Base-by-base conservation (phyloP, 2,797 vertebrate species). In the Rousettus madagascariensis region DNA sequence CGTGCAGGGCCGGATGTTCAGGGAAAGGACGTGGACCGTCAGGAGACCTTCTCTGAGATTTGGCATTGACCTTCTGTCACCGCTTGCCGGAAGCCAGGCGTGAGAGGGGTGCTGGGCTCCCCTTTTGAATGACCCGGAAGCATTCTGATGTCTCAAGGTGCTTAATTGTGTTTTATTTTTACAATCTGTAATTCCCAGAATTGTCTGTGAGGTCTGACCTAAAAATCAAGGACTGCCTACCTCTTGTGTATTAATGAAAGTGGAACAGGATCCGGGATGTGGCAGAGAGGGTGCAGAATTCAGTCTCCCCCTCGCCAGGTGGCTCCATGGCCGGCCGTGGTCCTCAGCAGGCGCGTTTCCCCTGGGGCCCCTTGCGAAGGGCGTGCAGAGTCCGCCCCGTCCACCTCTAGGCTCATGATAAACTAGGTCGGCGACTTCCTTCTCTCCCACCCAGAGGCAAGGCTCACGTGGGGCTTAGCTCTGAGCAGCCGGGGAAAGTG, bases 401-500 rank as follows among this genome's bases (percentile, higher is more conserved):
- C 51, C 92, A 33, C 15, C 19, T 41, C 63, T 13, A 77, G 59
- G 82, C 78, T 90, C 79, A 55, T 46, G 55, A 61, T 89, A 86
- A 94, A 36, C 71, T 74, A 49, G 78, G 24, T 57, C 51, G 49
- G 85, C 15, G 72, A 93, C 86, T 96, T 78, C 93, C 68, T 85
- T 91, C n/a, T 46, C 69, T n/a, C 55, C 86, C 2, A 19, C 7
- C 36, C 12, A 4, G 8, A 72, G 87, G 84, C 94, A 57, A 72
- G 87, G 43, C 80, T 96, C 90, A 71, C 0, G 0, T 68, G 63
- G 68, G 90, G 46, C 61, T 96, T 90, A 91, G 49, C 28, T 79
- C 68, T n/a, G 74, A 96, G 87, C 72, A 7, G 63, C 59, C 8
- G 41, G 82, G 28, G 75, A 79, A 69, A 79, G 38, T 65, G 49